A percentile compares a stretch with the other conserved stretches of the same genome.
Evolutionary conservation across 2,888 invertebrate genomes (phyloP).

Genomic region (Augochlorella aurata): DNA sequence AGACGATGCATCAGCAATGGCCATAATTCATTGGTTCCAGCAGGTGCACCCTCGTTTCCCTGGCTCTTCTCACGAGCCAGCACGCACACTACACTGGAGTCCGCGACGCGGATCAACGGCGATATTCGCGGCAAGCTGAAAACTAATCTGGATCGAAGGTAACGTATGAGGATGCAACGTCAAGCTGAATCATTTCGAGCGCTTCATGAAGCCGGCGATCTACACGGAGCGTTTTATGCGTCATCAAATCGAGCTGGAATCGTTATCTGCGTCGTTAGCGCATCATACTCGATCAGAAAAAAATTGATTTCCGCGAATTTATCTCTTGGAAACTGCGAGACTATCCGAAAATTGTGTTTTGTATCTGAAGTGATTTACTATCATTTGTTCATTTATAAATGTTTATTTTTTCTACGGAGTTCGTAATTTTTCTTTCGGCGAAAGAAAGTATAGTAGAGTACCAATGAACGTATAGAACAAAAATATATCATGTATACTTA

Average conservation of each 20-base stretch:
- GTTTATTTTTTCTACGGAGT: too few relatives aligned
- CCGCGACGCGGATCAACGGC: conserved; percentile 59
- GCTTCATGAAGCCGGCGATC: conserved; percentile 47
- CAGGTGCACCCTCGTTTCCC: conserved; percentile 53
- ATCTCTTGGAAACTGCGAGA: too few relatives aligned
- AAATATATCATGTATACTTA: too few relatives aligned
- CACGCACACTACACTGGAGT: conserved; percentile 20
- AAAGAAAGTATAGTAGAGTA: too few relatives aligned
- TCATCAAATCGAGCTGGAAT: neutral
- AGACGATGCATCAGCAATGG: conserved; percentile 60
- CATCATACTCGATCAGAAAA: too few relatives aligned
- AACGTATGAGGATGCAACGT: conserved; percentile 64
- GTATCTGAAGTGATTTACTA: too few relatives aligned
- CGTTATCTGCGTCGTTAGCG: neutral
- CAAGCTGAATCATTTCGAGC: conserved; percentile 52
- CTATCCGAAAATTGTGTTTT: too few relatives aligned
- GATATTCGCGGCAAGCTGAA: conserved; percentile 55
- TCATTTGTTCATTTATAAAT: too few relatives aligned
- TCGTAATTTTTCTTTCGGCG: too few relatives aligned
- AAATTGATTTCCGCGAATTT: too few relatives aligned
- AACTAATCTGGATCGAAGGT: conserved; percentile 73
- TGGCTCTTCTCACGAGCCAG: conserved; percentile 27
- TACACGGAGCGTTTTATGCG: conserved; percentile 6
- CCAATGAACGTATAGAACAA: too few relatives aligned
- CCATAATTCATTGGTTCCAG: conserved; percentile 64